Base-by-base conservation (phyloP, 2,797 vertebrate species). In the Dipus sagitta region DNA sequence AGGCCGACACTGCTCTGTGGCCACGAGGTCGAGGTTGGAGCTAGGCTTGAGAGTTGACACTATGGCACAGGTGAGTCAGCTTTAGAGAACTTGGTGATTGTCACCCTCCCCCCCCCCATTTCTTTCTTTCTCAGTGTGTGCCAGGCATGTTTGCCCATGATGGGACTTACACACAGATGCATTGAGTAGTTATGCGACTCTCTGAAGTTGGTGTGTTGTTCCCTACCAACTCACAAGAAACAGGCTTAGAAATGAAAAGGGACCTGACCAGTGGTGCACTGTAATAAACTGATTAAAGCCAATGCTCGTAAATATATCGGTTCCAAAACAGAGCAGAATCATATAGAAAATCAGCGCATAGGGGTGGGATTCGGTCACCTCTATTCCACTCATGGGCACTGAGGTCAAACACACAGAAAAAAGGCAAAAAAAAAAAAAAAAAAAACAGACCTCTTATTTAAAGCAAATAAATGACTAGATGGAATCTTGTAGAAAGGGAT, bases 351-450 rank as follows among this genome's bases (percentile, higher is more conserved):
- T 10, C 34, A 12, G 17, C 20, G 24, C 2, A 7, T 10, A 12
- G 9, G 14, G 10, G 38, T 21, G 10, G 1, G 8, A 28, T 68
- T 78, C 60, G 24, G 74, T 21, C 47, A 20, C 67, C 20, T 11
- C 28, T 13, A 0, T 20, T 65, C 54, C 0, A 0, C 23, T 20
- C n/a, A 17, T 9, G 72, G 42, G 18, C 9, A 3, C 30, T 12
- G 3, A 52, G 20, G 38, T 11, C 18, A 60, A 79, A 30, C 84
- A 14, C 10, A 0, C 2, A 42, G 42, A 18, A 15, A 6, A 13
- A 68, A 34, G 23, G 52, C 5, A 54, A 14, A 54, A 11, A 54
- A 11, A 11, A 38, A 54, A 11, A 54, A 11, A 11, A 38, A 38
- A 38, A 38, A 38, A 38, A 38, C 38, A 38, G 38, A 38, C 38